phyloP scores from a whole-genome alignment of 2,888 invertebrate genomes.

The Cryptocephalus moraei region DNA sequence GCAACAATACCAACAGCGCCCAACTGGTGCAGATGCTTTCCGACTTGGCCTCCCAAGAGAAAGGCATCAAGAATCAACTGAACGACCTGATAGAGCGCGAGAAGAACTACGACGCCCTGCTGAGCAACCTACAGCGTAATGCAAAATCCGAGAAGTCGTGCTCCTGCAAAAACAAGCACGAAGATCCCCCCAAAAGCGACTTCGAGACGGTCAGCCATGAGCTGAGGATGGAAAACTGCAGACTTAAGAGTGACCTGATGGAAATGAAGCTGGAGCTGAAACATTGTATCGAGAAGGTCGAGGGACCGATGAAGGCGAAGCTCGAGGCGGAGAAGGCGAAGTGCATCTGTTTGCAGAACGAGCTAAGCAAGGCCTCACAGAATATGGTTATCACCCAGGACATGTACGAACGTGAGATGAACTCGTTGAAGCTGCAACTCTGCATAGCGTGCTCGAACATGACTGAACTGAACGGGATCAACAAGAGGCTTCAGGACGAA shows the following conservation, averaged over 20 bases:
- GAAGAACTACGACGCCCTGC: slow-evolving; percentile 48
- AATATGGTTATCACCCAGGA: slow-evolving; percentile 20
- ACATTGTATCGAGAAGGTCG: slow-evolving; percentile 30
- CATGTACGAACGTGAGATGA: slow-evolving; percentile 22
- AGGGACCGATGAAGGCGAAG: slow-evolving; percentile 29
- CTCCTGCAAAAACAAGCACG: slow-evolving; percentile 2
- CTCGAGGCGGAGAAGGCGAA: slow-evolving; percentile 22
- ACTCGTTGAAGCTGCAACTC: slow-evolving; percentile 27
- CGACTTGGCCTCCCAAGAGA: slow-evolving; percentile 44
- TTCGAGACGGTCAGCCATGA: slow-evolving; percentile 22
- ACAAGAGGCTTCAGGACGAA: slow-evolving; percentile 26
- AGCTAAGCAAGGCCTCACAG: slow-evolving; percentile 22
- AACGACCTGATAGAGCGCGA: slow-evolving; percentile 54
- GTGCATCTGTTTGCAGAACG: slow-evolving; percentile 25
- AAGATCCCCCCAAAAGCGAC: slow-evolving; percentile 4
- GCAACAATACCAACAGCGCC: not conserved
- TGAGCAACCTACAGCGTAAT: slow-evolving; percentile 7
- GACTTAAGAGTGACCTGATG: slow-evolving; percentile 28
- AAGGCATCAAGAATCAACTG: slow-evolving; percentile 51
- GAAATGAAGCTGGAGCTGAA: slow-evolving; percentile 31
- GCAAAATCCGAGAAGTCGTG: not conserved
- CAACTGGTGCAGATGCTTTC: slow-evolving; percentile 37
- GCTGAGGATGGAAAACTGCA: slow-evolving; percentile 26
- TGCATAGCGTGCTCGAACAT: slow-evolving; percentile 25
- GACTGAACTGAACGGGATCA: slow-evolving; percentile 24